Base-by-base conservation (phyloP, 2,113 vertebrate genomes). In the Lampris megalopsis region DNA sequence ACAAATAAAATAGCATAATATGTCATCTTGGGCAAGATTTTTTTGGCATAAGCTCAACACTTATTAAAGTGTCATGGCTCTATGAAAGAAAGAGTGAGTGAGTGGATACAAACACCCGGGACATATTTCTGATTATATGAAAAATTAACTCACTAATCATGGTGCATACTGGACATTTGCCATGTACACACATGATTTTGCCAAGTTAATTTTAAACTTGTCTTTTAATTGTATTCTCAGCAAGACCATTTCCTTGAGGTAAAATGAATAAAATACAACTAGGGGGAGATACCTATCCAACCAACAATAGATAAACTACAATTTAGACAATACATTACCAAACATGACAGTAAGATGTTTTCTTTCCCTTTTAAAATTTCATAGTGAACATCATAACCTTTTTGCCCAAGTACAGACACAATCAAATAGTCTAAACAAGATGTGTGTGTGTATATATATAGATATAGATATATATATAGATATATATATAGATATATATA, bases 1-100 rank as follows among this genome's bases (percentile, higher is more conserved):
- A 91, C 90, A 91, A 90, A 92, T 87, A 85, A 0, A 84, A 78
- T 36, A 7, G 42, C 42, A 68, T 73, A 13, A 53, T 63, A 24
- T 68, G 24, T 41, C 41, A 40, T 42, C 37, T 13, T 61, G 8
- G 38, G 38, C 3, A 41, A 13, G 61, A 72, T 5, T 24, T 56
- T 79, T 79, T 75, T 77, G 71, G 76, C 56, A 82, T 77, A 47
- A 69, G 43, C 66, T 75, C 54, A 79, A 60, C 13, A 37, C 24
- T 56, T 45, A 52, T 70, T 78, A 0, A 68, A 38, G 35, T 77
- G 38, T 54, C 75, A 69, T 45, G 24, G 69, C n/a, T 73, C 36
- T 57, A 35, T 69, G 38, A 2, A 75, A 6, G 11, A 45, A 45
- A 69, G 65, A 75, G 60, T 60, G 1, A 43, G 52, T 61, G 50